These are phyloP conservation scores for Gasterosteus nipponicus DNA, from an alignment of 2,113 vertebrate genomes.

Conservation along the genomic window DNA sequence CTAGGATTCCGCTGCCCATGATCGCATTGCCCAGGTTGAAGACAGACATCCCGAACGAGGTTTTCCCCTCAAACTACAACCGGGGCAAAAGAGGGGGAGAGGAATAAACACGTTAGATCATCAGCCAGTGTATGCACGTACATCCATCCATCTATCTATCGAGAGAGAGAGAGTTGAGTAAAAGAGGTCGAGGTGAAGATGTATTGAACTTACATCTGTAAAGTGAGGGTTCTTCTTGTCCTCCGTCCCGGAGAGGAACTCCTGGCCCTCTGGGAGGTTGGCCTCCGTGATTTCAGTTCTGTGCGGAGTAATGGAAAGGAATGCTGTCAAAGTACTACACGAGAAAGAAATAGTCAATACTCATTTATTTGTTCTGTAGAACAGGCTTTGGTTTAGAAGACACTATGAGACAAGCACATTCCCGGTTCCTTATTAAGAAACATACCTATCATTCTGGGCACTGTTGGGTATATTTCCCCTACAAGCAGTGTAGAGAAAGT, in stretches of 20 bases:
- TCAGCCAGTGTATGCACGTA: background rate
- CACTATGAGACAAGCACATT: background rate
- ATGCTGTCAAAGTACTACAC: background rate
- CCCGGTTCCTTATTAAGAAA: conserved; percentile 30
- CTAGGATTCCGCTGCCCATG: conserved; percentile 98
- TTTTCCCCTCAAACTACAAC: conserved; percentile 94
- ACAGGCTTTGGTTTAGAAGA: background rate
- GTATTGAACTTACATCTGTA: conserved; percentile 85
- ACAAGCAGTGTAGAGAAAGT: conserved; percentile 52
- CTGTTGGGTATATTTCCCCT: conserved; percentile 78
- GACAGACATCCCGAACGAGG: conserved; percentile 96
- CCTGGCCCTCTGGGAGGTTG: conserved; percentile 82
- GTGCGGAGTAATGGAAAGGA: conserved; percentile 63
- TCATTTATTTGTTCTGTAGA: background rate
- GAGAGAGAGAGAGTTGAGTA: background rate
- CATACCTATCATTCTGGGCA: conserved; percentile 77
- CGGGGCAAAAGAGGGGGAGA: background rate
- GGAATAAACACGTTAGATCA: background rate
- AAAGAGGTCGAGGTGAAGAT: background rate
- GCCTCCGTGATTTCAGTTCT: conserved; percentile 84
- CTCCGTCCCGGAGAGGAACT: conserved; percentile 84
- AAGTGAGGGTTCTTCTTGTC: conserved; percentile 91
- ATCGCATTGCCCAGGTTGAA: conserved; percentile 99
- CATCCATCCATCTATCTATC: background rate
- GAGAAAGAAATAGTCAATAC: background rate